Percentiles rank a stretch among this genome's conserved stretches.
Evolutionary conservation across 1,140 invertebrate species (phyloP).

Genomic region (Nebria ingens): DNA sequence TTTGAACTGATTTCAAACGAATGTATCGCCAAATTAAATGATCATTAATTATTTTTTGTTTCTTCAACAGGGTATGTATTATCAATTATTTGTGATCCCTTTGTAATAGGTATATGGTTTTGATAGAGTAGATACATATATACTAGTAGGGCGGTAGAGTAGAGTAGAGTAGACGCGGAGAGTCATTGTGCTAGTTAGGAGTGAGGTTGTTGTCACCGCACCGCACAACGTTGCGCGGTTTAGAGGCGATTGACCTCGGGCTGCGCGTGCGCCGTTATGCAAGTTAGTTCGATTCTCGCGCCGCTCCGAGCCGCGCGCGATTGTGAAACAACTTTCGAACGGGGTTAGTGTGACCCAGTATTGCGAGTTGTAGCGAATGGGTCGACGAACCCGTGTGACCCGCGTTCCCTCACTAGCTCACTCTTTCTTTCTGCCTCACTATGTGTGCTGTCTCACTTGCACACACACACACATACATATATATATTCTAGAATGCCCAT

Average conservation of each 20-base stretch:
- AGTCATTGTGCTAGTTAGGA: conserved; percentile 1
- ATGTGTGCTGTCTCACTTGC: neutral
- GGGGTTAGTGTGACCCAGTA: conserved; percentile 25
- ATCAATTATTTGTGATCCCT: too few species aligned
- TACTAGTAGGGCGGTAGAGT: neutral
- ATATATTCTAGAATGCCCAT: neutral
- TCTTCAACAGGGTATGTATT: too few species aligned
- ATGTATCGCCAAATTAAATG: too few species aligned
- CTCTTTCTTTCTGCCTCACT: neutral
- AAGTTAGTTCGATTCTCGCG: too few species aligned
- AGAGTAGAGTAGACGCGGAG: neutral
- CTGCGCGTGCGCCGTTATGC: conserved; percentile 7
- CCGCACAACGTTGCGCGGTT: too few species aligned
- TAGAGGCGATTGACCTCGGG: conserved; percentile 18
- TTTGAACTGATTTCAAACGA: too few species aligned
- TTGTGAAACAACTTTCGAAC: conserved; percentile 23
- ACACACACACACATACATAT: neutral
- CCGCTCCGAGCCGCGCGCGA: conserved; percentile 25
- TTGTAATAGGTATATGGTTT: neutral
- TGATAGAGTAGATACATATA: neutral
- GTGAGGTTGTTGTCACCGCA: conserved; percentile 9
- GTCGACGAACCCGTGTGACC: conserved; percentile 24
- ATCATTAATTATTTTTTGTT: too few species aligned
- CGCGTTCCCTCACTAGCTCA: neutral
- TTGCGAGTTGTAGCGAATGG: conserved; percentile 19